Evolutionary conservation across 2,113 vertebrate genomes (phyloP).

Genomic region (Chionis minor): DNA sequence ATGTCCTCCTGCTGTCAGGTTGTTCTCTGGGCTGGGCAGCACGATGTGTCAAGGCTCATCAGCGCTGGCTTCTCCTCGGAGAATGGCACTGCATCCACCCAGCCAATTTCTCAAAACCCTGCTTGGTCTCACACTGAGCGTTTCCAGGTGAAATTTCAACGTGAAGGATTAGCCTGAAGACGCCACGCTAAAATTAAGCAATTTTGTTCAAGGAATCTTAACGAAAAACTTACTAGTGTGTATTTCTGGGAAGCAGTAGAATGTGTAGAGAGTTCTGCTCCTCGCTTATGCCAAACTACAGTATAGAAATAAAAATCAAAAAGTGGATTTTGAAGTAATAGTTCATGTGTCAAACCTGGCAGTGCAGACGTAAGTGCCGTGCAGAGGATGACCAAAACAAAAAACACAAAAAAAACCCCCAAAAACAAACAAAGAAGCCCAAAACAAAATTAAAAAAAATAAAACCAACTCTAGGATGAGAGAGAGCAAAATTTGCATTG

Average conservation of each 20-base stretch:
- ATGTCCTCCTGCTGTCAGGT: not conserved
- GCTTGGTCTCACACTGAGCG: not conserved
- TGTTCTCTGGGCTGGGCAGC: not conserved
- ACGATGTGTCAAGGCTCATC: not conserved
- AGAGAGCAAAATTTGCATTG: not conserved
- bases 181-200: not conserved
- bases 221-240: fast-evolving
- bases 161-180: not conserved
- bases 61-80: not conserved
- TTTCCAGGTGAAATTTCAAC: not conserved
- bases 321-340: not conserved
- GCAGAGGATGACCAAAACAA: not conserved
- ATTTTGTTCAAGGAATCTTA: not conserved
- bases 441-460: not conserved
- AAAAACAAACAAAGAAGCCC: not conserved
- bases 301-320: not conserved
- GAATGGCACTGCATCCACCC: not conserved
- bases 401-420: no score
- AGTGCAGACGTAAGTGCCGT: not conserved
- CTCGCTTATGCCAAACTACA: not conserved
- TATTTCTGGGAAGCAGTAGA: not conserved
- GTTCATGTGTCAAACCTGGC: not conserved
- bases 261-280: not conserved
- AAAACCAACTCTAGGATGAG: not conserved
- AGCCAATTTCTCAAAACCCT: not conserved